These are phyloP conservation scores for Pristionchus mayeri DNA, from an alignment of 2,888 invertebrate species.

Conservation along the genomic window DNA sequence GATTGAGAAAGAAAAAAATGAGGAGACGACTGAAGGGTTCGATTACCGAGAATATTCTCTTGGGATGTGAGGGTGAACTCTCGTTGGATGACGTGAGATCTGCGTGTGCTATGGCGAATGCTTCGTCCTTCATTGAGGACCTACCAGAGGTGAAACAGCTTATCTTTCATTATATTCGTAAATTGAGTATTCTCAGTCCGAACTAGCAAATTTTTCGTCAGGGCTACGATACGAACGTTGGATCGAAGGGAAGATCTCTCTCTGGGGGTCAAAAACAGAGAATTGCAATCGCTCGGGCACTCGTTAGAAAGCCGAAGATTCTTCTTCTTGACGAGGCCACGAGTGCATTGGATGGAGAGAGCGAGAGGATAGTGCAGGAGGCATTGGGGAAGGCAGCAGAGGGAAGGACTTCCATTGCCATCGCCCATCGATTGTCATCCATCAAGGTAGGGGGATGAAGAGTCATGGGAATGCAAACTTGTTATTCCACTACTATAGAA, in stretches of 20 bases:
- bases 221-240: conserved; percentile 54
- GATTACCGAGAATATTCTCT: conserved; percentile 2
- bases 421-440: conserved; percentile 42
- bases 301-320: conserved; percentile 73
- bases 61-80: conserved; percentile 11
- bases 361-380: conserved; percentile 23
- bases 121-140: conserved; percentile 50
- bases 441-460: conserved; percentile 28
- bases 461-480: no score
- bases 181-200: no score
- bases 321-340: conserved; percentile 59
- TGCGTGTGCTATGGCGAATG: conserved; percentile 52
- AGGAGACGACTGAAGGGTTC: neutral
- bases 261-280: conserved; percentile 54
- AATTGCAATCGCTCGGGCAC: conserved; percentile 54
- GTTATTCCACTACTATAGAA: no score
- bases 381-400: neutral
- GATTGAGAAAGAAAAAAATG: neutral
- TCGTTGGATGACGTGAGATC: conserved; percentile 47
- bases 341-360: conserved; percentile 51
- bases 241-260: conserved; percentile 52
- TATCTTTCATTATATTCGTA: no score
- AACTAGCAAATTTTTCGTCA: neutral
- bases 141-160: conserved; percentile 49
- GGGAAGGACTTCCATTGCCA: conserved; percentile 22